These are phyloP conservation scores for Nycteola revayana DNA, from an alignment of 2,888 invertebrate species.

Conservation along the genomic window DNA sequence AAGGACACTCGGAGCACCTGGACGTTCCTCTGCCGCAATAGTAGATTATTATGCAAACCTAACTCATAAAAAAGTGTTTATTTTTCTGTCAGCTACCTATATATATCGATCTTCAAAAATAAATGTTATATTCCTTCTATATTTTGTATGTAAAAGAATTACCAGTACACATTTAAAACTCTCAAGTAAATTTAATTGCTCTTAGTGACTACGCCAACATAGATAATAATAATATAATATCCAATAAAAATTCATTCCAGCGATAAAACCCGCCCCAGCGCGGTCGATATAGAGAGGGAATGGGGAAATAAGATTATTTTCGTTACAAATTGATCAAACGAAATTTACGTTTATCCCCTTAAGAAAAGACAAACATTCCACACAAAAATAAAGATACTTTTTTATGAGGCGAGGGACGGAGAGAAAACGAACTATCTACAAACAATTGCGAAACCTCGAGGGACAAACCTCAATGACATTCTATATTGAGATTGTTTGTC, in stretches of 20 bases:
- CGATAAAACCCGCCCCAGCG: constrained; percentile 30
- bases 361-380: constrained; percentile 28
- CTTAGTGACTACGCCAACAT: constrained; percentile 14
- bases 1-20: no score
- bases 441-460: constrained; percentile 13
- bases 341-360: constrained; percentile 30
- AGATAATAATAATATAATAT: constrained; percentile 31
- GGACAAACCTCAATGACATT: constrained; percentile 12
- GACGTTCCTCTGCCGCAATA: no score
- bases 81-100: no score
- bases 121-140: no score
- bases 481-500: constrained; percentile 5
- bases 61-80: no score
- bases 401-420: constrained; percentile 19
- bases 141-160: no score
- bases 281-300: constrained; percentile 33
- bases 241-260: constrained; percentile 34
- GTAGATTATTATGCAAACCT: no score
- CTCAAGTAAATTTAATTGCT: constrained; percentile 29
- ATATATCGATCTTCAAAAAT: no score
- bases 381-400: constrained; percentile 26
- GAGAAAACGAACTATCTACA: constrained; percentile 16
- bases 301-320: constrained; percentile 37
- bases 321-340: constrained; percentile 39
- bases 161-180: no score